Percentiles rank a stretch among this genome's conserved stretches.
Evolutionary conservation across 2,797 vertebrate genomes (phyloP).

Genomic region (Tympanoctomys barrerae): DNA sequence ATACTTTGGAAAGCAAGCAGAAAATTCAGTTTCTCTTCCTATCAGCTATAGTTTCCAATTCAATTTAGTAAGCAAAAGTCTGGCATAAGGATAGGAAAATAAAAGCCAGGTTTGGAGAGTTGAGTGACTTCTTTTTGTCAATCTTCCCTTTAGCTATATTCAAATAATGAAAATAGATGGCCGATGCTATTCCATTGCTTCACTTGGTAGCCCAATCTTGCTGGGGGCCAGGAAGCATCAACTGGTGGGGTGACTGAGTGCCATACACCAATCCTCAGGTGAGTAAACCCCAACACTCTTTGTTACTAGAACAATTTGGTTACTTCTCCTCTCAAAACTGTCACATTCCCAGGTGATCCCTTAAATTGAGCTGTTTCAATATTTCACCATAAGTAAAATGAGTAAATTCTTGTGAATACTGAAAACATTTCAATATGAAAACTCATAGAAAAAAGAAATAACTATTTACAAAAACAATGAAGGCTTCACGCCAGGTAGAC

Average conservation of each 20-base stretch:
- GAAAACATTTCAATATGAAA: constrained; percentile 66
- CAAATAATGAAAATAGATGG: not conserved
- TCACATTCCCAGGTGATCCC: not conserved
- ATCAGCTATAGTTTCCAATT: not conserved
- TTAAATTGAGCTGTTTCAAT: constrained; percentile 1
- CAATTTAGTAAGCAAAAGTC: not conserved
- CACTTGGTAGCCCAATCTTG: not conserved
- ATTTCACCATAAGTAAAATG: constrained; percentile 11
- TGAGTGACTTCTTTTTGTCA: not conserved
- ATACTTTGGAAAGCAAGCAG: not conserved
- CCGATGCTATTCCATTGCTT: not conserved
- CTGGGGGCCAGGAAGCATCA: not conserved
- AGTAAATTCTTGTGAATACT: not conserved
- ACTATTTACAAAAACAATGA: constrained; percentile 59
- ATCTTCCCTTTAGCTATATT: not conserved
- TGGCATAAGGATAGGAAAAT: not conserved
- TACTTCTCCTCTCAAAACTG: not conserved
- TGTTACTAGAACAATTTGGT: not conserved
- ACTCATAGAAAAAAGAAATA: constrained; percentile 19
- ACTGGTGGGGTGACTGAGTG: not conserved
- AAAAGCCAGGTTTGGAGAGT: accelerated
- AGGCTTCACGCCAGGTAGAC: constrained; percentile 23
- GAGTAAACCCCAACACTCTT: not conserved
- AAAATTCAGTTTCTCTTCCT: not conserved
- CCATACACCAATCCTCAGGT: not conserved